Evolutionary conservation across 92 coral and sea anemone species (phyloP), one percentile per base, ranked within the genome.

Genomic region (Chrysogorgia sp.): DNA sequence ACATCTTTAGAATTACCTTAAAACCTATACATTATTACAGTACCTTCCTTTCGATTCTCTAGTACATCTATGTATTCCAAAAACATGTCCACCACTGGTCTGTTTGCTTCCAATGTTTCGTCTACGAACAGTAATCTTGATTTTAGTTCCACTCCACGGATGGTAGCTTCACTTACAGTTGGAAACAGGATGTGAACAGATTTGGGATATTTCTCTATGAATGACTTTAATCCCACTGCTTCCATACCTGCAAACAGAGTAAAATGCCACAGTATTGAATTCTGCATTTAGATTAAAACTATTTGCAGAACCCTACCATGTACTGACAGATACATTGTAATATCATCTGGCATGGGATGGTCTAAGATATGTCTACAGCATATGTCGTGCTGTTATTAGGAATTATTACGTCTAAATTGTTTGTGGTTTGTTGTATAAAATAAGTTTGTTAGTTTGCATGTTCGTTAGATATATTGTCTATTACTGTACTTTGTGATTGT

Each of bases 11-110:
- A n/a, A n/a, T n/a, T n/a, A n/a, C n/a, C n/a, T n/a, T n/a, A n/a
- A n/a, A n/a, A n/a, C n/a, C n/a, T n/a, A n/a, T n/a, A n/a, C n/a
- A n/a, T n/a, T n/a, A n/a, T n/a, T 66, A 37, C 74, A 34, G 52
- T 66, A 66, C 53, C 52, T 66, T 66, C 74, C 32, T 66, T 66
- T 66, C 74, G 74, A 34, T 66, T 34, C 74, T 66, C 74, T 20
- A 66, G 25, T 17, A 6, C 55, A 66, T 66, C 74, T 34, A 66
- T 66, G 29, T 66, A 66, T 40, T 40, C 28, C 53, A 35, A 40
- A 40, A 66, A 35, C 74, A 66, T 66, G 30, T 66, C 74, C 30
- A 34, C 19, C 28, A 66, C 74, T 34, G 26, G 74, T 40, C 49
- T 66, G n/a, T 66, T 66, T 40, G 53, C 74, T 66, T 66, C 74